Conservation (phyloP, 37 sponge, comb jelly and placozoan genomes). For the Cliona cf. orientalis region DNA sequence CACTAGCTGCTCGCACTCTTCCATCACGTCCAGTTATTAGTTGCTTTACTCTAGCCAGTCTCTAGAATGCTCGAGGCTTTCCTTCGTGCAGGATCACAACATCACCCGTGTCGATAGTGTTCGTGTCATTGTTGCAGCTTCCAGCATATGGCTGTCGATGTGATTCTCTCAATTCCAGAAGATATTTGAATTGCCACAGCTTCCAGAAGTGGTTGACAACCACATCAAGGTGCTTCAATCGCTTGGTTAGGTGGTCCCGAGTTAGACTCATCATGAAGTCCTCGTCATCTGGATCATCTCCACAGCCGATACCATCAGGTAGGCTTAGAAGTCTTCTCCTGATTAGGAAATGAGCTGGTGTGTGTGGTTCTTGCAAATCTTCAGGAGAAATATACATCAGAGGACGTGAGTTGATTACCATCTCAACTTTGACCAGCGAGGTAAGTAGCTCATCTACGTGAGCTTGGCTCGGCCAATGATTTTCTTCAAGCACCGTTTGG, state of each 20-base stretch:
- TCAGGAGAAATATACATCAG: slow-evolving; percentile 17
- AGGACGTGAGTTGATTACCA: no score
- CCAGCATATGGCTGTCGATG: slow-evolving; percentile 9
- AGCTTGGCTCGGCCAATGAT: no score
- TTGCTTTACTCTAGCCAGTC: no score
- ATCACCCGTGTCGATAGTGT: neutral
- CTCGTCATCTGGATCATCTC: neutral
- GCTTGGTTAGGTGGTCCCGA: neutral
- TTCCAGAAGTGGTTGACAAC: slow-evolving; percentile 2
- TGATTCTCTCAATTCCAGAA: no score
- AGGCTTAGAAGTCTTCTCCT: slow-evolving; percentile 23
- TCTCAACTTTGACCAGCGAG: no score
- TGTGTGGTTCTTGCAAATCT: slow-evolving; percentile 39
- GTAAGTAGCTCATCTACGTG: no score
- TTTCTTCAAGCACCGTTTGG: no score
- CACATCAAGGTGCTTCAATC: slow-evolving; percentile 11
- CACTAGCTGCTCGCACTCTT: no score
- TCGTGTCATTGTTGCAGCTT: neutral
- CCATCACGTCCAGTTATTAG: no score
- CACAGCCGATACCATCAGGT: neutral
- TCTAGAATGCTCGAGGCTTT: slow-evolving; percentile 18
- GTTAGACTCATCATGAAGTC: neutral
- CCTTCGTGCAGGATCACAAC: slow-evolving; percentile 7
- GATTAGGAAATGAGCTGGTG: slow-evolving; percentile 42
- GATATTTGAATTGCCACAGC: neutral